Evolutionary conservation across 2,113 vertebrate genomes (phyloP), one percentile per base, ranked within the genome.

Genomic region (Crotophaga sulcirostris): DNA sequence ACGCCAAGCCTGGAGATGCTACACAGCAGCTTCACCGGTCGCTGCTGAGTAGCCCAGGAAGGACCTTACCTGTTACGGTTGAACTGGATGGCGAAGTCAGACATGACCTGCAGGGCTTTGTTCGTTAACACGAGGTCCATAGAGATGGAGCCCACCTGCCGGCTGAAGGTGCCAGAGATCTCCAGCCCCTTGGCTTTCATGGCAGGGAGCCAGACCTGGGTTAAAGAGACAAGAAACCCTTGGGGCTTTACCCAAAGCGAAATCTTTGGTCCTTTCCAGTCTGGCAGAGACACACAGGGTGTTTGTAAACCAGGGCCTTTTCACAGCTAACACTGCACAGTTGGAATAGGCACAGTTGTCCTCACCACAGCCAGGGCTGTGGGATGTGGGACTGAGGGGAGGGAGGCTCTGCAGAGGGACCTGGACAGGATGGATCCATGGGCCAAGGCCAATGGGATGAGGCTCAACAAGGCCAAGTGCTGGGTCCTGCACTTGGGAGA

Each of bases 101-200:
- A 99, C 99, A 99, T 99, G 95, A 99, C 98, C 89, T 99, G 99
- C 97, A 99, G 98, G 56, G 99, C 99, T 95, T 99, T 99, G 98
- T 99, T 99, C 8, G 98, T 99, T 52, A 99, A 98, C 72, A 98
- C 98, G 6, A 99, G 97, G 92, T 99, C 99, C 99, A 99, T 99
- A 90, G 99, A 99, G 87, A 99, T 98, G 89, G 98, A 98, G 14
- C 99, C 99, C 63, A 98, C 98, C 36, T 99, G 99, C 59, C 99
- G 98, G 63, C 98, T 98, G 96, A 99, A 99, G 6, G 99, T 99
- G 60, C 99, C 99, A 0, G 98, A 98, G 95, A 99, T 99, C 97
- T 99, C 99, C 94, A 99, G 96, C 21, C 99, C 99, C 80, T 99
- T 99, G 73, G 99, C 99, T 76, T 99, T 99, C 98, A 99, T 99